Evolutionary conservation across 2,113 vertebrate genomes (phyloP), one percentile per base, ranked within the genome.

Genomic region (Sphaerodactylus townsendi): DNA sequence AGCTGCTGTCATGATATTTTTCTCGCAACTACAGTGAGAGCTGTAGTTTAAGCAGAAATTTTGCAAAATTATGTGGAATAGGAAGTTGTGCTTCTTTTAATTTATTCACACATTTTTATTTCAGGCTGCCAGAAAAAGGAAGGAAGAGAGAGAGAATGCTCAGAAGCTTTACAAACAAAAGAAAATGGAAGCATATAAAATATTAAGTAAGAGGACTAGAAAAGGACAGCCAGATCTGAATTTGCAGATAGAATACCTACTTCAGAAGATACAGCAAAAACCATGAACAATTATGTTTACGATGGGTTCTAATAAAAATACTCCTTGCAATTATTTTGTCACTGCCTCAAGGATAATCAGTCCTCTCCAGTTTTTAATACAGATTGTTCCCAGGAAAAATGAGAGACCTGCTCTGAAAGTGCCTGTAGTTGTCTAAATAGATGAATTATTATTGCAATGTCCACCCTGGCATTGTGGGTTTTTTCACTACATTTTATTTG

Each of bases 181-280:
- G 93, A 99, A 98, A 94, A 95, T 95, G 90, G 97, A 98, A 94
- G 92, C 94, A 0, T 99, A 96, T 93, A 98, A 98, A 95, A 92
- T 99, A 87, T 14, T 99, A 85, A 96, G 96, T 90, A 98, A 97
- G 91, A 99, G 97, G 94, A 99, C 98, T 1, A 99, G 96, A 94
- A 99, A 96, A 90, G 99, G 98, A 84, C 99, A 99, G 56, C 98
- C 98, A 80, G 98, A 99, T 90, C 94, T 99, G n/a, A 99, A 99
- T 92, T 90, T 98, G 56, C 98, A 99, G 88, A 97, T 99, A 96
- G 98, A 99, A 17, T 97, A 97, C 93, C 95, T 99, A 86, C 98
- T 99, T 86, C 96, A 98, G 92, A 99, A 99, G 95, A 99, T 99
- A 90, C 96, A 99, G 79, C 85, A 94, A 83, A 95, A 94, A 46